Base-by-base conservation (phyloP, 2,888 invertebrate species). In the Formica aserva region DNA sequence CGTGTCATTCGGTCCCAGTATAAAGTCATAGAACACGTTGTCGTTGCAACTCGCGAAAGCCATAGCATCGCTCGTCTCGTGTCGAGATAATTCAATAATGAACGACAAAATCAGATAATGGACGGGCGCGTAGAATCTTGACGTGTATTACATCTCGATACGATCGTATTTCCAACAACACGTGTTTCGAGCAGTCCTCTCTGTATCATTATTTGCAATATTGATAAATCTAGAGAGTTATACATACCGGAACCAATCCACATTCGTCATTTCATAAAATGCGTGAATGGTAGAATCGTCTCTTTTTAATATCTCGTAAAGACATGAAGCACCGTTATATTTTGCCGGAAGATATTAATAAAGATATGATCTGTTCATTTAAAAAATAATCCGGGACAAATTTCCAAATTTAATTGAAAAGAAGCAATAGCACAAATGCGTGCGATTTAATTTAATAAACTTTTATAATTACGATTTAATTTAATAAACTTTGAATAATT, bases 71-170 rank as follows among this genome's bases (percentile, higher is more conserved):
- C 18, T 29, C 13, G 66, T 22, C n/a, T 41, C 41, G 65, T 41
- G 35, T 18, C 41, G 35, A 67, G 29, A 60, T 69, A 60, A 57
- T 60, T 78, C 78, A 69, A 57, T 69, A 60, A 60, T 45, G 52
- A 76, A 60, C 45, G 41, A 69, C 45, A 13, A 32, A 32, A 77
- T 77, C 52, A n/a, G 66, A 69, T 60, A 69, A 60, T 13, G 29
- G 29, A 41, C 38, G 26, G 41, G 29, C 22, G 26, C 32, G 57
- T 45, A 78, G 78, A 78, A 69, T 78, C 69, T 69, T 78, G 57
- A 57, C 57, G 15, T 69, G 45, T n/a, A n/a, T n/a, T 48, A 48
- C 48, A 48, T n/a, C 48, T 69, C 41, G 18, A 52, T 65, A 35
- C 48, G 57, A 57, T 57, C 55, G 41, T 77, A 57, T 77, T 67